Evolutionary conservation across 2,113 vertebrate species (phyloP), one percentile per base, ranked within the genome.

Genomic region (Carettochelys insculpta): DNA sequence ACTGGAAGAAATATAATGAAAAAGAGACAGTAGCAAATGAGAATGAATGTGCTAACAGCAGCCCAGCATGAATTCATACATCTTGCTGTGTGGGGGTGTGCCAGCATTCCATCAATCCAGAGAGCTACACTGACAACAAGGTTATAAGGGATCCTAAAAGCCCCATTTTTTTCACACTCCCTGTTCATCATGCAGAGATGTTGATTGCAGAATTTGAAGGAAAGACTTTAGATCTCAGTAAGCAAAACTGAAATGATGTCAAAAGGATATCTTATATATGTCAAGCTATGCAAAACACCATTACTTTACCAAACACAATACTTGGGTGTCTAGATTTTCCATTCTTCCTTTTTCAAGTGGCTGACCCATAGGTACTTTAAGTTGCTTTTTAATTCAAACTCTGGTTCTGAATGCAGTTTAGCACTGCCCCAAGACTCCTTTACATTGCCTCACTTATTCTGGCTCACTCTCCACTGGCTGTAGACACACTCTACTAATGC

Each of bases 11-110:
- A 81, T 68, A 83, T 3, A 92, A 81, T 31, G 6, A 91, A 96
- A 80, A 96, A 90, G 81, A 86, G 83, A 92, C 85, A 88, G 68
- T 89, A 90, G 88, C 2, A 5, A 96, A 92, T 85, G 92, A 94
- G 85, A 90, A 83, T 88, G 16, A 80, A 29, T 78, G 54, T 56
- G 79, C 88, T 95, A 93, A 94, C 94, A 94, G 38, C 82, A 95
- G 82, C 65, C 38, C 88, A 80, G 85, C 80, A 25, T 87, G 94
- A 95, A 83, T 75, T 47, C 22, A 31, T 84, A 41, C 58, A n/a
- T 89, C 53, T 96, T 94, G 85, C 87, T 96, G 84, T 88, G 61
- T 95, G 85, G 89, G 89, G 75, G 20, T 11, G 1, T 94, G 76
- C 61, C 83, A 90, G 84, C 85, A 92, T 80, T 90, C 85, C 94